Evolutionary conservation across 2,797 vertebrate species (phyloP), one percentile per base, ranked within the genome.

Genomic region (Fringilla coelebs): DNA sequence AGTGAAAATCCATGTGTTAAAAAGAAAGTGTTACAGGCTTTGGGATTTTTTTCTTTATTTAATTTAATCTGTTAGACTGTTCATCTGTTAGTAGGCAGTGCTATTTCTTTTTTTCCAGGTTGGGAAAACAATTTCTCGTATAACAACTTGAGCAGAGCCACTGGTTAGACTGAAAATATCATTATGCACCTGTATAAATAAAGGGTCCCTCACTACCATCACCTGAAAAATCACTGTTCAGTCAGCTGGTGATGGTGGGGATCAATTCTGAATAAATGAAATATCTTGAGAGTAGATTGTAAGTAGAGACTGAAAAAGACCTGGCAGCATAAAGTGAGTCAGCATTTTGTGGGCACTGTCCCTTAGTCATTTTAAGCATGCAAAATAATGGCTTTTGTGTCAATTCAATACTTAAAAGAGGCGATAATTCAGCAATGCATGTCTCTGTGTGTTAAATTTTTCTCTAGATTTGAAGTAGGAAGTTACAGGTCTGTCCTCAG

Each of bases 401-500:
- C 24, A 52, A 18, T 81, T 61, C 11, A 10, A 8, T 54, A n/a
- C 26, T 60, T 31, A 8, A 20, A 70, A 75, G 51, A 82, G 41
- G 40, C 58, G 38, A 2, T n/a, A 40, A 65, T 70, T 63, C 34
- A 60, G 17, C 66, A 8, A 29, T 63, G 32, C 12, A 0, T 66
- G 25, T 78, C 15, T 84, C 19, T 72, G 28, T 88, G 24, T 26
- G 18, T 88, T 71, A 36, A 32, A 62, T 73, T 93, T 86, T 82
- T 63, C 91, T 58, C 40, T 93, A 98, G 98, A 7, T 94, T 96
- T 85, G 97, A 95, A 68, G 94, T 85, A 43, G 96, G 95, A 72
- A 90, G 93, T 52, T 98, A 97, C 92, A 97, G 98, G 85, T 95
- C 98, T 57, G n/a, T 60, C 72, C 97, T 96, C 73, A 97, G 97